Conservation (phyloP, 2,888 invertebrate species). For the Kryphioiulus occultus region DNA sequence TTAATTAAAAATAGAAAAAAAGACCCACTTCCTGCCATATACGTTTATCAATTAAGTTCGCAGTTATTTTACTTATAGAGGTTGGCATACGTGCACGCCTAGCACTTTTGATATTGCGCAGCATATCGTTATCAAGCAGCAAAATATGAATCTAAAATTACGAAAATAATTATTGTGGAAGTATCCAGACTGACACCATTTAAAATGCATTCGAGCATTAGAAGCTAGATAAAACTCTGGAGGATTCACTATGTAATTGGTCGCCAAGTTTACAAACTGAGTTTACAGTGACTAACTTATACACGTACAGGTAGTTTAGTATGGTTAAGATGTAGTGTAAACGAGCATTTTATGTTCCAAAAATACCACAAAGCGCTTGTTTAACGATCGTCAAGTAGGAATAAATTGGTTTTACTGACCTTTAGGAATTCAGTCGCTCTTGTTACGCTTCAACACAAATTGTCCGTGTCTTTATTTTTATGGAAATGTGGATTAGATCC, state of each 20-base stretch:
- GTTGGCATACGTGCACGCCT: not conserved
- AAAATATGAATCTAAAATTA: not conserved
- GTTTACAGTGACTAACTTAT: no score
- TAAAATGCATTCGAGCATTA: not conserved
- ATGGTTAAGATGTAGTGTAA: no score
- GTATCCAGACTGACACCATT: not conserved
- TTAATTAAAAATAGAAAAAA: not conserved
- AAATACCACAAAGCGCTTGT: no score
- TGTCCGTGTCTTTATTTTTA: no score
- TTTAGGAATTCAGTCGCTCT: no score
- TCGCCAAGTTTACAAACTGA: no score
- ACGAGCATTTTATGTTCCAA: no score
- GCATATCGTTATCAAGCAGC: not conserved
- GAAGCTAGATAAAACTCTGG: not conserved
- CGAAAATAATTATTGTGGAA: slow-evolving; percentile 3
- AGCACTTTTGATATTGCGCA: not conserved
- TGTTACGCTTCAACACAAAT: no score
- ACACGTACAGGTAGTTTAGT: no score
- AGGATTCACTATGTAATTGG: not conserved
- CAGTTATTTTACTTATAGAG: not conserved
- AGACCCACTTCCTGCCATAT: not conserved
- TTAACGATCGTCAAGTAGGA: no score
- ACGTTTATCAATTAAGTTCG: not conserved
- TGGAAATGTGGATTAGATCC: no score
- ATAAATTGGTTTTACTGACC: no score